Percentiles rank a stretch among this genome's conserved stretches.
Evolutionary conservation across 2,113 vertebrate genomes (phyloP).

Genomic region (Leucosticte australis): DNA sequence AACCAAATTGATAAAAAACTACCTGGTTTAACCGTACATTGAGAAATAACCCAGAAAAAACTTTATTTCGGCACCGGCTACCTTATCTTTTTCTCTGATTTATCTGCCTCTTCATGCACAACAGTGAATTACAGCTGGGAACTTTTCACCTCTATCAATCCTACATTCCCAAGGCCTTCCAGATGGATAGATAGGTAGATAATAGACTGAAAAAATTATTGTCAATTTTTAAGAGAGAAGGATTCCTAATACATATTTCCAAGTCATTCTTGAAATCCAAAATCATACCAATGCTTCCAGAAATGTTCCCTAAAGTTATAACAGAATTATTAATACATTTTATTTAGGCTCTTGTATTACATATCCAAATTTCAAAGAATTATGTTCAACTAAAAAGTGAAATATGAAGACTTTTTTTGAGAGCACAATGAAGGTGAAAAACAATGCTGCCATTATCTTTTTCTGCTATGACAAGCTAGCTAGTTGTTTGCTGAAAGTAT

Average conservation of each 20-base stretch:
- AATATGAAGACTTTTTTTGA: neutral
- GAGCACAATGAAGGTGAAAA: neutral
- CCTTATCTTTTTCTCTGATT: neutral
- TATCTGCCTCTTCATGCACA: neutral
- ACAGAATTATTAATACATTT: neutral
- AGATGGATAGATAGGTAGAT: neutral
- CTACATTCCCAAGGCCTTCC: neutral
- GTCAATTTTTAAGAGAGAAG: neutral
- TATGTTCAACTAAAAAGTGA: neutral
- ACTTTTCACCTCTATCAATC: neutral
- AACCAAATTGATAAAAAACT: neutral
- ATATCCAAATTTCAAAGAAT: neutral
- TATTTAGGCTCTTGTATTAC: neutral
- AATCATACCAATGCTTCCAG: neutral
- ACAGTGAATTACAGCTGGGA: neutral
- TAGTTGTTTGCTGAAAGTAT: neutral
- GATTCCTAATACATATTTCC: neutral
- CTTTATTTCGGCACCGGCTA: neutral
- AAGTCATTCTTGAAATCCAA: neutral
- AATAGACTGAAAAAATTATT: neutral
- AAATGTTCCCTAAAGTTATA: neutral
- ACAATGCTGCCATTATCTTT: neutral
- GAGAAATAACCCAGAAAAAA: constrained; percentile 8
- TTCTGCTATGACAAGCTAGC: neutral
- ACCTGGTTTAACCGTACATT: neutral